phyloP scores from a whole-genome alignment of 2,888 invertebrate species.

The Parnassius orleans region DNA sequence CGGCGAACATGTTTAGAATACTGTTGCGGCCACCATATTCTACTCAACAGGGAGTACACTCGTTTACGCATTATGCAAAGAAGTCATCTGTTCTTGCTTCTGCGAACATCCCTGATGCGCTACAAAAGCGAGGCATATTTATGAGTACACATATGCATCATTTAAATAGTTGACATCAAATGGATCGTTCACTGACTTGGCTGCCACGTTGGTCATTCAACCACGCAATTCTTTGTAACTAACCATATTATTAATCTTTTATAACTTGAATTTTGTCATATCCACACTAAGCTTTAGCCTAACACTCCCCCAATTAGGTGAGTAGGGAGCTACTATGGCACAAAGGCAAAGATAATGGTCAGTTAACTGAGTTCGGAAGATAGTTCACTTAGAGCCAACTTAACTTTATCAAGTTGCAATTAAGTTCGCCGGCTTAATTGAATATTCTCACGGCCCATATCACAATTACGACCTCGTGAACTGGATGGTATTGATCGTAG shows the following conservation, averaged over 20 bases:
- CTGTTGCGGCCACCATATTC: too few relatives aligned
- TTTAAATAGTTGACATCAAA: too few relatives aligned
- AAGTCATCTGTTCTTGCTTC: too few relatives aligned
- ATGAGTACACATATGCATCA: too few relatives aligned
- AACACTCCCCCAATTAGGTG: conserved; percentile 73
- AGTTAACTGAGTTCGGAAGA: conserved; percentile 79
- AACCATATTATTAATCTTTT: conserved; percentile 2
- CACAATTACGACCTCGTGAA: conserved; percentile 74
- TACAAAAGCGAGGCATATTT: too few relatives aligned
- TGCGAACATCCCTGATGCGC: too few relatives aligned
- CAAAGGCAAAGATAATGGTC: conserved; percentile 81
- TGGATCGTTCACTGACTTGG: too few relatives aligned
- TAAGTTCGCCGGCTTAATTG: conserved; percentile 74
- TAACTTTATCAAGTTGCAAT: conserved; percentile 79
- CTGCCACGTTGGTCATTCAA: too few relatives aligned
- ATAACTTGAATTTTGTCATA: conserved; percentile 25
- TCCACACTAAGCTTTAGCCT: conserved; percentile 41
- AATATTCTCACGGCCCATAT: conserved; percentile 76
- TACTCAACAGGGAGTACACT: too few relatives aligned
- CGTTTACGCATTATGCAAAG: too few relatives aligned
- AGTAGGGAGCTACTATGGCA: conserved; percentile 62
- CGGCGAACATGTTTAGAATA: too few relatives aligned
- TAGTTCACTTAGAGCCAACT: conserved; percentile 77
- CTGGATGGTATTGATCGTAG: conserved; percentile 60
- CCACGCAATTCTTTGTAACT: too few relatives aligned